Evolutionary conservation across 2,797 vertebrate species (phyloP).

Genomic region (Gouania willdenowi): DNA sequence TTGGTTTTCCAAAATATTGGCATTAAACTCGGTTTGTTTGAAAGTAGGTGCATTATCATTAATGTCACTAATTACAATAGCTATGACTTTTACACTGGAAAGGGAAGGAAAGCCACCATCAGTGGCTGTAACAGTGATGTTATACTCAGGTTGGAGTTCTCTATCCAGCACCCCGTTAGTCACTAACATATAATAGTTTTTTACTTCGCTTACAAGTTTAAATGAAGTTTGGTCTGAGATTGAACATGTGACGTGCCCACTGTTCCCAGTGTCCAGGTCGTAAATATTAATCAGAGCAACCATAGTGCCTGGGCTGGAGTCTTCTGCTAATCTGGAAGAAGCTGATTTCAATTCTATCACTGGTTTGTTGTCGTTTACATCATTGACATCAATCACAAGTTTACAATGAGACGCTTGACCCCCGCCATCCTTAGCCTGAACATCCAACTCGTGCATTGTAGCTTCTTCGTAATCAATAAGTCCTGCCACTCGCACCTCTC

Average conservation of each 20-base stretch:
- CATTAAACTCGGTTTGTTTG: slow-evolving; percentile 34
- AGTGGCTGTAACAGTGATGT: slow-evolving; percentile 67
- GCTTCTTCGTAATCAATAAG: slow-evolving; percentile 50
- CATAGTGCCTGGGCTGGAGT: slow-evolving; percentile 55
- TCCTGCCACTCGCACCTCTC: slow-evolving; percentile 39
- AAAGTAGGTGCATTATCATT: slow-evolving; percentile 65
- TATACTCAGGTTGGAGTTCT: slow-evolving; percentile 64
- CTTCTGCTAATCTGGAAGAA: slow-evolving; percentile 53
- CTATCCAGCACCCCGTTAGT: slow-evolving; percentile 63
- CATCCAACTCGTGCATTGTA: slow-evolving; percentile 62
- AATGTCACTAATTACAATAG: slow-evolving; percentile 54
- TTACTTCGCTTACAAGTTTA: too few relatives aligned
- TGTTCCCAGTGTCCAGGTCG: slow-evolving; percentile 75
- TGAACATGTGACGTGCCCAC: slow-evolving; percentile 74
- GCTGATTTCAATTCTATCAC: slow-evolving; percentile 62
- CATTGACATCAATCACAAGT: slow-evolving; percentile 66
- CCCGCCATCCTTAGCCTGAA: slow-evolving; percentile 74
- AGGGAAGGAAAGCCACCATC: slow-evolving; percentile 54
- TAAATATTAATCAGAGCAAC: slow-evolving; percentile 76
- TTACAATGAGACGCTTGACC: slow-evolving; percentile 60
- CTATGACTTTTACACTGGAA: slow-evolving; percentile 28
- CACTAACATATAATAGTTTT: slow-evolving; percentile 77
- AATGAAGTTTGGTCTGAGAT: slow-evolving; percentile 68
- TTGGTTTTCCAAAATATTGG: slow-evolving; percentile 57
- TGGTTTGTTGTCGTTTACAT: slow-evolving; percentile 79